Evolutionary conservation across 92 coral and sea anemone species (phyloP), one percentile per base, ranked within the genome.

Genomic region (Actinernus sp.): DNA sequence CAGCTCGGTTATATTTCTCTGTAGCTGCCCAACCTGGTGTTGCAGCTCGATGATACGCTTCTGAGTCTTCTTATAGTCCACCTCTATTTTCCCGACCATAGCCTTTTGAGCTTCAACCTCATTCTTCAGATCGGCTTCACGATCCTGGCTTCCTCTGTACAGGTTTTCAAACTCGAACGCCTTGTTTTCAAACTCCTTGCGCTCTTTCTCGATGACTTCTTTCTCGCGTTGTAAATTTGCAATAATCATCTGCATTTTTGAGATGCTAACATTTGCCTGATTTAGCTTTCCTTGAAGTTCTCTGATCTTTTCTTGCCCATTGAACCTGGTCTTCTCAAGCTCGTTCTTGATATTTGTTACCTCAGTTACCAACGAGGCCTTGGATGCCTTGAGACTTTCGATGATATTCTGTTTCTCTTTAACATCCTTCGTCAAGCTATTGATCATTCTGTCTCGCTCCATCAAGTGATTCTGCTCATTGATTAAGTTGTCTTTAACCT

Each of bases 231-330:
- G 73, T 31, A 92, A 63, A 23, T 63, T 95, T n/a, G 76, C 69
- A 6, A 95, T 45, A 25, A 74, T 71, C 26, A 86, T 74, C 47
- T 91, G 95, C 37, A 91, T 73, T 60, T 82, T 83, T 5, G 95
- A 86, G 26, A 88, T 74, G 34, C 68, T 71, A 3, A 77, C 41
- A 63, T 54, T 80, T 14, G 93, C 88, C 49, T 86, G 85, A 24
- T 79, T 92, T 1, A 95, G 62, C 53, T 80, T 89, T 20, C 86
- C 96, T 73, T 95, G 97, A 13, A 91, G 84, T 34, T 91, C 84
- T 44, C 89, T 76, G 61, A 95, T 70, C 56, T 69, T 74, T 40
- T 95, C 97, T 68, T 83, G 97, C 53, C 88, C 87, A 47, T 84
- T 74, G 26, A 48, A 53, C 22, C 99, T 92, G 9, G 86, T 66